Percentiles rank a stretch among this genome's conserved stretches.
These are phyloP conservation scores for Amphipoea oculea DNA, from an alignment of 2,888 invertebrate species.

Conservation along the genomic window DNA sequence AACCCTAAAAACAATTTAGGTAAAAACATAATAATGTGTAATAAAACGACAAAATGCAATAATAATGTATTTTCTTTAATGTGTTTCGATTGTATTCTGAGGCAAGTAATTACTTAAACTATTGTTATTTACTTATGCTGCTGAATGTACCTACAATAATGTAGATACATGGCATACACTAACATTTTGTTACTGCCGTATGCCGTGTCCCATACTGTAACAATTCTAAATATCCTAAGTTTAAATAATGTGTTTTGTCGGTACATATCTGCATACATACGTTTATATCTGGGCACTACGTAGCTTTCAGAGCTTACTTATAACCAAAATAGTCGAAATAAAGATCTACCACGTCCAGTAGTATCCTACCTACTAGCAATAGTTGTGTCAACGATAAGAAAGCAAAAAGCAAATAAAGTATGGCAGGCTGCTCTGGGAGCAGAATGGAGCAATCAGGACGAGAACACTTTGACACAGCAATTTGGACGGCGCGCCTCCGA, in stretches of 20 bases:
- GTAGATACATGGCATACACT: neutral
- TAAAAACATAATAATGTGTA: too few relatives aligned
- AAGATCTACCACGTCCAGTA: conserved; percentile 37
- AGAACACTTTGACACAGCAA: conserved; percentile 89
- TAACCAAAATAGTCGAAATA: conserved; percentile 11
- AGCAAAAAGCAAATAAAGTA: conserved; percentile 80
- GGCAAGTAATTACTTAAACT: neutral
- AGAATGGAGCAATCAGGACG: conserved; percentile 89
- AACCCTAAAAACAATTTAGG: neutral
- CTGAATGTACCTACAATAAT: conserved; percentile 12
- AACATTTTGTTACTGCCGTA: neutral
- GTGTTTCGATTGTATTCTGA: neutral
- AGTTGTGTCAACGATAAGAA: conserved; percentile 78
- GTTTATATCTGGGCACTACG: neutral
- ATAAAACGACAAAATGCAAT: neutral
- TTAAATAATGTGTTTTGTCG: neutral
- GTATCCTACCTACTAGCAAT: conserved; percentile 31
- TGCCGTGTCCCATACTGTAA: neutral
- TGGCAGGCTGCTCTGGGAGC: conserved; percentile 77
- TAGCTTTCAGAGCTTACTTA: neutral
- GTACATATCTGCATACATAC: neutral
- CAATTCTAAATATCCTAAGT: neutral
- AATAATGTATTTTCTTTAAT: neutral
- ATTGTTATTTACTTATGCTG: neutral
- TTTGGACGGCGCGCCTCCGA: conserved; percentile 84